Percentiles rank a stretch among this genome's conserved stretches.
phyloP scores from a whole-genome alignment of 1,140 invertebrate species.

The Melitaea cinxia region DNA sequence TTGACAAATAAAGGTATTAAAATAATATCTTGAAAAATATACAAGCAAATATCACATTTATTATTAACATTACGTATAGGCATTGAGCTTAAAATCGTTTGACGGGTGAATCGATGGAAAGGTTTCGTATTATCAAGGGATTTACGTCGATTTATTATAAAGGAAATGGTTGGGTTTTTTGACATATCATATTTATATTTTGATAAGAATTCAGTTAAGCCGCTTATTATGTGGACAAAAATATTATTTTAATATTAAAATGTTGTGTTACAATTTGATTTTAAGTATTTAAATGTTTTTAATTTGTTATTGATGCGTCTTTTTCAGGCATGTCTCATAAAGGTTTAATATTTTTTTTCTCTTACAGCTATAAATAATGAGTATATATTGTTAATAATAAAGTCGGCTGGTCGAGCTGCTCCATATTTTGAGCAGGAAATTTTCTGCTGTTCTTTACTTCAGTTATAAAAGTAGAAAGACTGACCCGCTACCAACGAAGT shows the following conservation, averaged over 20 bases:
- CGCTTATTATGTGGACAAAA: conserved; percentile 47
- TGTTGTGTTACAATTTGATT: background rate
- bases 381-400: too few species aligned
- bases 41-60: conserved; percentile 29
- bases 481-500: too few species aligned
- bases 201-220: conserved; percentile 51
- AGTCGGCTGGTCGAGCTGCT: too few species aligned
- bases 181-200: conserved; percentile 50
- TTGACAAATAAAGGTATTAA: conserved; percentile 69
- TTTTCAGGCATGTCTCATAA: too few species aligned
- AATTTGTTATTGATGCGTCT: background rate
- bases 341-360: too few species aligned
- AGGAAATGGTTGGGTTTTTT: conserved; percentile 56
- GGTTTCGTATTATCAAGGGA: conserved; percentile 65
- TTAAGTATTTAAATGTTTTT: too few species aligned
- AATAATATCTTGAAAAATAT: conserved; percentile 48
- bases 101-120: conserved; percentile 35
- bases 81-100: conserved; percentile 22
- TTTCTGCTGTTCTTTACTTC: too few species aligned
- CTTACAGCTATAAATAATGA: too few species aligned
- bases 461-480: too few species aligned
- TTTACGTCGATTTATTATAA: conserved; percentile 66
- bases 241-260: conserved; percentile 32
- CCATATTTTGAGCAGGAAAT: too few species aligned
- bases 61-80: conserved; percentile 1